Percentiles rank a stretch among this genome's conserved stretches.
These are phyloP conservation scores for Nylanderia fulva DNA, from an alignment of 1,140 invertebrate species.

Conservation along the genomic window DNA sequence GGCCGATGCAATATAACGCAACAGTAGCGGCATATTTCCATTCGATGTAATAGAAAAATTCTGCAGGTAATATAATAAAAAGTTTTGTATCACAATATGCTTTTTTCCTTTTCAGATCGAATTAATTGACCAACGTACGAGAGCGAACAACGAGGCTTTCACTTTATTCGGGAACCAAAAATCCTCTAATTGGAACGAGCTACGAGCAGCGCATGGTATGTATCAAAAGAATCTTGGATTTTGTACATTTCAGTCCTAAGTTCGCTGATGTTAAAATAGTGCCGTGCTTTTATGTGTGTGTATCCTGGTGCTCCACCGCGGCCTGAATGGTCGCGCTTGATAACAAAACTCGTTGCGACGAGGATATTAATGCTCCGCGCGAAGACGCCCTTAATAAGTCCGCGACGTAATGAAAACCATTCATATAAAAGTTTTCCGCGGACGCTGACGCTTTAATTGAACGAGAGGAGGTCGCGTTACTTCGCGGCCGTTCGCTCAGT, in stretches of 20 bases:
- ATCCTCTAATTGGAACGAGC: not conserved
- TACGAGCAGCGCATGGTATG: not conserved
- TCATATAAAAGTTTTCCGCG: conserved; percentile 83
- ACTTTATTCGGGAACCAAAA: not conserved
- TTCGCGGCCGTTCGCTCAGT: conserved; percentile 25
- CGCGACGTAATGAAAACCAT: conserved; percentile 83
- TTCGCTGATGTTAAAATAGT: conserved; percentile 41
- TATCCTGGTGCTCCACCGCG: not conserved
- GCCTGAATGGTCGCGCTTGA: conserved; percentile 67
- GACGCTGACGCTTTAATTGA: conserved; percentile 83
- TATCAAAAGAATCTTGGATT: not conserved
- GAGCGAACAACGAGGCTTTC: not conserved
- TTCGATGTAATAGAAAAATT: not conserved
- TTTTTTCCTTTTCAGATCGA: conserved; percentile 20
- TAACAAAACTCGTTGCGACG: conserved; percentile 81
- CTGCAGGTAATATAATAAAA: too few species aligned
- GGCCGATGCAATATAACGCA: not conserved
- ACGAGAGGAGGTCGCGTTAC: conserved; percentile 64
- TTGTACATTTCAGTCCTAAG: not conserved
- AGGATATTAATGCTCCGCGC: conserved; percentile 79
- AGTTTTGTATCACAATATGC: not conserved
- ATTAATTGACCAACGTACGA: not conserved
- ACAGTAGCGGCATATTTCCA: not conserved
- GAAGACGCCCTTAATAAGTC: conserved; percentile 83
- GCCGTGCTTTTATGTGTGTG: not conserved